Percentiles rank a stretch among this genome's conserved stretches.
Conservation (phyloP, 2,797 vertebrate genomes). For the Enteromius thamalakanensis region DNA sequence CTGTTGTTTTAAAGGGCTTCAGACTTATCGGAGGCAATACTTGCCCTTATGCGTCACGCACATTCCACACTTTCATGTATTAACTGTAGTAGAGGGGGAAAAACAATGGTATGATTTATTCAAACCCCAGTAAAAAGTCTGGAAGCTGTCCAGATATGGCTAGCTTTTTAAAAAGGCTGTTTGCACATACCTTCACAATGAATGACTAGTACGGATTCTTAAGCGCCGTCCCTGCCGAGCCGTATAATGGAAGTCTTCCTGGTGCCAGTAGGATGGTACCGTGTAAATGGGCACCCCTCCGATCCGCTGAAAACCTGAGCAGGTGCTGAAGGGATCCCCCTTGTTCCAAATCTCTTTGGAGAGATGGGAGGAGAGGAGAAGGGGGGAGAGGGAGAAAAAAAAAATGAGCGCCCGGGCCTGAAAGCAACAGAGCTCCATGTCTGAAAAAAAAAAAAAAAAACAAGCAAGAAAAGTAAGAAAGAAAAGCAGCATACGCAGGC, state of each 20-base stretch:
- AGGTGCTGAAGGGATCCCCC: slow-evolving; percentile 65
- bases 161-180: slow-evolving; percentile 65
- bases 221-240: slow-evolving; percentile 66
- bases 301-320: slow-evolving; percentile 67
- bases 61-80: slow-evolving; percentile 52
- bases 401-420: slow-evolving; percentile 26
- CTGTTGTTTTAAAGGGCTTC: neutral
- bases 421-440: slow-evolving; percentile 62
- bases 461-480: slow-evolving; percentile 55
- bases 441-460: slow-evolving; percentile 49
- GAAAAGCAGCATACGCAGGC: slow-evolving; percentile 58
- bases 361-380: slow-evolving; percentile 36
- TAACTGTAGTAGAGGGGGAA: slow-evolving; percentile 36
- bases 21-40: slow-evolving; percentile 1
- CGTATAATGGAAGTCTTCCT: slow-evolving; percentile 70
- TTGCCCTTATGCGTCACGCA: slow-evolving; percentile 41
- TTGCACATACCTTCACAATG: slow-evolving; percentile 64
- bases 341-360: slow-evolving; percentile 59
- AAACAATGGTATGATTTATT: slow-evolving; percentile 61
- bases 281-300: slow-evolving; percentile 74
- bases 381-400: slow-evolving; percentile 25
- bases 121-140: slow-evolving; percentile 56
- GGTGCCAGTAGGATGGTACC: slow-evolving; percentile 66
- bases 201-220: slow-evolving; percentile 72
- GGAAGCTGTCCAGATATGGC: slow-evolving; percentile 59